Conservation (phyloP, 2,113 vertebrate genomes). For the Pygathrix nemaeus region DNA sequence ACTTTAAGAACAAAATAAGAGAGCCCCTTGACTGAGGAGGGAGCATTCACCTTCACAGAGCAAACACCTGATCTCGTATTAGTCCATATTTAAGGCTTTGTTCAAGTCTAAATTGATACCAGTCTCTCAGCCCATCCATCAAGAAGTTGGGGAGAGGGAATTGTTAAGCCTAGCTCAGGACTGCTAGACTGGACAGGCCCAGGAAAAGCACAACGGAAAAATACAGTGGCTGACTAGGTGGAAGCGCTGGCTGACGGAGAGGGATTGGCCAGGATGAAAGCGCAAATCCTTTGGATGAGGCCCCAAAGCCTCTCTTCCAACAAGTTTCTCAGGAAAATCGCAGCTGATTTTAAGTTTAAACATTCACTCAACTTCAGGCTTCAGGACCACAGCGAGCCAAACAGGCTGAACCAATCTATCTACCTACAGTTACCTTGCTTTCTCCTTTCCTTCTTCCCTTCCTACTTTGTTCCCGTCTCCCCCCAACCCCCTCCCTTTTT, state of each 20-base stretch:
- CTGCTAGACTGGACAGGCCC: not conserved
- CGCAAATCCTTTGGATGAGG: not conserved
- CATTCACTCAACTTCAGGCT: not conserved
- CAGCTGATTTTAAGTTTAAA: not conserved
- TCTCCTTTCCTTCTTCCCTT: not conserved
- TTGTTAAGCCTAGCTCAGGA: not conserved
- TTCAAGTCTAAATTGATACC: constrained; percentile 4
- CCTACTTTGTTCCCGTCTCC: not conserved
- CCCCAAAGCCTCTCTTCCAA: not conserved
- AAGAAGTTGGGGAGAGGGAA: not conserved
- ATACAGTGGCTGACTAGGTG: not conserved
- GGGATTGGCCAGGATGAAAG: not conserved
- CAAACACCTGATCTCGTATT: not conserved
- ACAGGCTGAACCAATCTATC: not conserved
- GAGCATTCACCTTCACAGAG: not conserved
- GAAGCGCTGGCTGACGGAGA: not conserved
- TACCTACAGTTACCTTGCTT: not conserved
- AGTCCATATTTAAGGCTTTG: not conserved
- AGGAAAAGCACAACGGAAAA: not conserved
- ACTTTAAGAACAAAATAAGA: constrained; percentile 24
- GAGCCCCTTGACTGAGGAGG: not conserved
- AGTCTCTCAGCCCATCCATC: not conserved
- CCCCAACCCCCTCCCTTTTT: not conserved
- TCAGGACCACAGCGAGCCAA: not conserved
- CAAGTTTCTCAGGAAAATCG: not conserved